Evolutionary conservation across 2,113 vertebrate genomes (phyloP).

Genomic region (Anseranas semipalmata): DNA sequence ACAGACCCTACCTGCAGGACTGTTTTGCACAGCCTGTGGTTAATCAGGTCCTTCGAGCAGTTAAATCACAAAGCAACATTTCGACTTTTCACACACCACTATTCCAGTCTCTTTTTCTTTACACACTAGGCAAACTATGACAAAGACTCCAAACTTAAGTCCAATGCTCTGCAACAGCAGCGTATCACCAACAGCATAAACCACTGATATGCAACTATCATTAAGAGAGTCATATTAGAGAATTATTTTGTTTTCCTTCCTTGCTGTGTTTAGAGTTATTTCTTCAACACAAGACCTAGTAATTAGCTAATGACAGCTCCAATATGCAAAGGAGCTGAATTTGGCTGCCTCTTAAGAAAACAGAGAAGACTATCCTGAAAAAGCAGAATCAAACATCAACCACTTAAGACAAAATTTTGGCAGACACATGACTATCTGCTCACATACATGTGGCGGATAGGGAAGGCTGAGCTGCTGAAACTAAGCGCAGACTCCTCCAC

Average conservation of each 20-base stretch:
- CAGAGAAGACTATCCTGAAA: background rate
- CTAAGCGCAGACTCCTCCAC: background rate
- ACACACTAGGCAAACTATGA: background rate
- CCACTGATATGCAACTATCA: background rate
- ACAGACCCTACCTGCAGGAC: background rate
- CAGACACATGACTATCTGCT: background rate
- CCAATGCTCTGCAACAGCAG: background rate
- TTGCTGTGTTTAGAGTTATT: background rate
- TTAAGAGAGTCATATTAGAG: background rate
- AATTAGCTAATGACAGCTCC: background rate
- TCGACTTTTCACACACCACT: background rate
- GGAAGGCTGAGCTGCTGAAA: background rate
- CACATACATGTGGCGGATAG: too few relatives aligned
- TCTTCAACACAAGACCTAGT: background rate
- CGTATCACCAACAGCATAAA: background rate
- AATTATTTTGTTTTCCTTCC: background rate
- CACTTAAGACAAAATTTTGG: background rate
- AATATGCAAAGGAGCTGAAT: background rate
- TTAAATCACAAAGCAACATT: background rate
- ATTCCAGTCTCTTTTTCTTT: background rate
- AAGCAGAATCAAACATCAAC: background rate
- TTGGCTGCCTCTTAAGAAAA: background rate
- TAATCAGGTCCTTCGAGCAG: background rate
- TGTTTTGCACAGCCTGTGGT: background rate
- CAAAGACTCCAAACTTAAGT: background rate